phyloP scores from a whole-genome alignment of 2,113 vertebrate genomes.

The Suricata suricatta region DNA sequence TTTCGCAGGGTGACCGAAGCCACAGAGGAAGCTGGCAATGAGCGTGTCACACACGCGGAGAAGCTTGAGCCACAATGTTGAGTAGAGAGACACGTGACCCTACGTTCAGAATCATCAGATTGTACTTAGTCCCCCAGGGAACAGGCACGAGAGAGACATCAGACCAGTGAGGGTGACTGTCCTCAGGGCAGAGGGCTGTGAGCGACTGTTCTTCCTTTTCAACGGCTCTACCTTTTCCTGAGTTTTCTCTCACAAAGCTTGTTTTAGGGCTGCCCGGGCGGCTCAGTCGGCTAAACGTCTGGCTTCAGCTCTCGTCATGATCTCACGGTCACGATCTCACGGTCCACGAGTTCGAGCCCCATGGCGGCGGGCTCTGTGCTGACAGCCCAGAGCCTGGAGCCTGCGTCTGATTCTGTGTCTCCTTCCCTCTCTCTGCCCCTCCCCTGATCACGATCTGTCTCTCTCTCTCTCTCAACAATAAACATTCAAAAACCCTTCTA shows the following conservation, averaged over 20 bases:
- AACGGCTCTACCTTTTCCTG: background rate
- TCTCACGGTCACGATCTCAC: too few species aligned
- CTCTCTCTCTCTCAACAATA: too few species aligned
- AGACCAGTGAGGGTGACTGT: accelerated
- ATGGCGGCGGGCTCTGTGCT: too few species aligned
- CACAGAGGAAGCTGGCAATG: accelerated
- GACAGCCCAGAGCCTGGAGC: too few species aligned
- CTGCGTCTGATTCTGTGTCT: too few species aligned
- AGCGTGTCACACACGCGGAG: accelerated
- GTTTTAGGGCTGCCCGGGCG: constrained; percentile 1
- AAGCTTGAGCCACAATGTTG: background rate
- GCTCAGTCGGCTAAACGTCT: too few species aligned
- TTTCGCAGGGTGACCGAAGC: background rate
- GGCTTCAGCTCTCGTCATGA: too few species aligned
- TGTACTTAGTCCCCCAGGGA: accelerated
- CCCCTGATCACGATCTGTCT: too few species aligned
- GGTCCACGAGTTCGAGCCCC: too few species aligned
- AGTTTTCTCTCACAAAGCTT: constrained; percentile 40
- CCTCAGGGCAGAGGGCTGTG: background rate
- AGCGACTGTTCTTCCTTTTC: background rate
- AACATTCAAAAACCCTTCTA: too few species aligned
- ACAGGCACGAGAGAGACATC: background rate
- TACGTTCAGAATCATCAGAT: background rate
- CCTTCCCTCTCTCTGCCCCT: too few species aligned
- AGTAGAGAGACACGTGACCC: accelerated